Percentiles rank a stretch among this genome's conserved stretches.
phyloP scores from a whole-genome alignment of 2,113 vertebrate species.

The Lasiurus cinereus region DNA sequence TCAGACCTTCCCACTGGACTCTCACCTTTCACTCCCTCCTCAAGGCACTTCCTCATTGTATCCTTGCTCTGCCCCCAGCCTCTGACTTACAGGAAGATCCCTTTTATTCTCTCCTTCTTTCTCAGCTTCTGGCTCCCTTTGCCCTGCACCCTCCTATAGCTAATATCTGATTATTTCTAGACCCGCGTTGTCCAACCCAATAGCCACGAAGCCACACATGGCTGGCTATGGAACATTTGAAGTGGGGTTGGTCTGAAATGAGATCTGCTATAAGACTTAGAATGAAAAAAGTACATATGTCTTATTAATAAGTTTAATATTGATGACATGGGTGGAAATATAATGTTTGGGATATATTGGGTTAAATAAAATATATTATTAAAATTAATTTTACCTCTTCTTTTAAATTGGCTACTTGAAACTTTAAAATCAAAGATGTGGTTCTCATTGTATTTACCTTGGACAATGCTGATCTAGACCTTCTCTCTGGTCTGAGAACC shows the following conservation, averaged over 20 bases:
- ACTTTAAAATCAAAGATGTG: neutral
- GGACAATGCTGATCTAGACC: neutral
- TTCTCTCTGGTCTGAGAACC: neutral
- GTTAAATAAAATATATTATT: neutral
- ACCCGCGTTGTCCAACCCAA: neutral
- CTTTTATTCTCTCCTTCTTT: neutral
- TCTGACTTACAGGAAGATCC: neutral
- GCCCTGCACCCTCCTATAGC: neutral
- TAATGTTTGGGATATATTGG: neutral
- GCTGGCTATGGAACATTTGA: neutral
- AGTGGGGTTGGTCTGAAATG: neutral
- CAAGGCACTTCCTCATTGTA: rapidly evolving
- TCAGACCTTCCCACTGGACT: too few relatives aligned
- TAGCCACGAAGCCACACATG: neutral
- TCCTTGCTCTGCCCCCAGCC: neutral
- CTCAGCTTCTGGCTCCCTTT: neutral
- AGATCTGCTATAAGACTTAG: neutral
- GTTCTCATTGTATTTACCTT: neutral
- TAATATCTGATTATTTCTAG: neutral
- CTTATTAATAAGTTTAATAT: conserved; percentile 4
- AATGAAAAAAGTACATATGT: neutral
- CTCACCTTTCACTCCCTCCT: neutral
- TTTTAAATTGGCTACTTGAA: neutral
- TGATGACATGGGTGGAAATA: neutral
- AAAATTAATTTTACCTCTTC: neutral